Evolutionary conservation across 2,888 invertebrate genomes (phyloP).

Genomic region (Ramazzottius varieornatus): DNA sequence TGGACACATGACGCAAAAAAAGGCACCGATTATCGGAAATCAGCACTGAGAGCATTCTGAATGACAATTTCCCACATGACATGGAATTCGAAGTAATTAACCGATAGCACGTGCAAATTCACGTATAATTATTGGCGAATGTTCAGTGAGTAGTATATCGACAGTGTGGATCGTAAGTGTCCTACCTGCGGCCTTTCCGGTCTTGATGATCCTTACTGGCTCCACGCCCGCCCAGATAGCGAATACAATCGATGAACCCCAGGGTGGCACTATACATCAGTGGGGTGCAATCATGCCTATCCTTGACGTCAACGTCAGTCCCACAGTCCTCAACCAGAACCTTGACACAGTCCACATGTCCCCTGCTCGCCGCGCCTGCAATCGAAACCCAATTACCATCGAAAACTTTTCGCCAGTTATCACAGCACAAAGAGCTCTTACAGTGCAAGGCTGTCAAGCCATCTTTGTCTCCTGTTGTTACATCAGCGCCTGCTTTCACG

Average conservation of each 20-base stretch:
- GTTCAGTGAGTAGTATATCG: too few species aligned
- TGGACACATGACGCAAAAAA: too few species aligned
- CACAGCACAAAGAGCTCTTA: too few species aligned
- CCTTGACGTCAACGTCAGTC: conserved; percentile 59
- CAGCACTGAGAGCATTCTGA: too few species aligned
- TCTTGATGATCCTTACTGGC: conserved; percentile 78
- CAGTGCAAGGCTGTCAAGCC: conserved; percentile 39
- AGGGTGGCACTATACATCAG: conserved; percentile 85
- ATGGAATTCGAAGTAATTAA: too few species aligned
- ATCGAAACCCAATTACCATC: too few species aligned
- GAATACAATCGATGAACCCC: conserved; percentile 77
- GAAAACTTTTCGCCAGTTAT: too few species aligned
- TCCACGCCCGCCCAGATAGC: conserved; percentile 56
- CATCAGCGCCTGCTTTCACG: conserved; percentile 55
- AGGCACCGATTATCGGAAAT: too few species aligned
- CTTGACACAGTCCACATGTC: conserved; percentile 71
- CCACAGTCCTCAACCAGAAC: conserved; percentile 60
- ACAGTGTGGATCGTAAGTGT: too few species aligned
- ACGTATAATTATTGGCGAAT: too few species aligned
- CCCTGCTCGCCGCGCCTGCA: conserved; percentile 88
- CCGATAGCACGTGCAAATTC: too few species aligned
- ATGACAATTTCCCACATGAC: too few species aligned
- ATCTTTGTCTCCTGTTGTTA: conserved; percentile 61
- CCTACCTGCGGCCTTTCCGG: conserved; percentile 59
- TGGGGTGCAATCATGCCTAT: conserved; percentile 80